Percentiles rank a stretch among this genome's conserved stretches.
phyloP scores from a whole-genome alignment of 2,113 vertebrate genomes.

The Bambusicola thoracicus region DNA sequence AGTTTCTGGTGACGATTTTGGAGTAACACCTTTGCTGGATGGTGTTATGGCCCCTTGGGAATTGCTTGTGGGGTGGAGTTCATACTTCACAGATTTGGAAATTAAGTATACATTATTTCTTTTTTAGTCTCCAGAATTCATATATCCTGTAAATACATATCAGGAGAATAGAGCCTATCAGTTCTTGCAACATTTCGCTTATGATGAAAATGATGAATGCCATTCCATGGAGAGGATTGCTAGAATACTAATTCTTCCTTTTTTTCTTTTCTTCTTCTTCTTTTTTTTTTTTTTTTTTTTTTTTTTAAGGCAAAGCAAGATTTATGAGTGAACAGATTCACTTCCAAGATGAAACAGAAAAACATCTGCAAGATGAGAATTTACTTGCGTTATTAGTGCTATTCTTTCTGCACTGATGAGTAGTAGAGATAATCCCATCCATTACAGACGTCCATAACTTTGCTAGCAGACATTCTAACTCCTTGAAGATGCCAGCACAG shows the following conservation, averaged over 20 bases:
- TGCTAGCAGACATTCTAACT: constrained; percentile 8
- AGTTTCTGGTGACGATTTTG: background rate
- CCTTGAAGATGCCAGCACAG: background rate
- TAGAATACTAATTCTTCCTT: background rate
- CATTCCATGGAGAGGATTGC: background rate
- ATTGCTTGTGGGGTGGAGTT: background rate
- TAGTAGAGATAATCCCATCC: constrained; percentile 42
- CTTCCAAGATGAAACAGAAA: constrained; percentile 58
- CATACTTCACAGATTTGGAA: background rate
- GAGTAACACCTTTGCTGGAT: background rate
- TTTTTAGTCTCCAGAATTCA: background rate
- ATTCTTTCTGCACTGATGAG: constrained; percentile 49
- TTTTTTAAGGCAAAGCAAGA: constrained; percentile 28
- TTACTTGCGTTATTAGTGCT: constrained; percentile 56
- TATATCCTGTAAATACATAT: background rate
- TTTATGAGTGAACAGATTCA: constrained; percentile 59
- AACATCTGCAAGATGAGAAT: constrained; percentile 61
- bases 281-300: background rate
- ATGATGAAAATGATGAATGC: constrained; percentile 17
- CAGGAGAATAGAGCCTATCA: constrained; percentile 13
- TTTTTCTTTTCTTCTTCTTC: background rate
- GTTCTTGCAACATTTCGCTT: background rate
- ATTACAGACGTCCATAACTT: background rate
- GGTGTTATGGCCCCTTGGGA: background rate
- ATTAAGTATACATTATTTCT: background rate